These are phyloP conservation scores for Melanerpes aurifrons DNA, from an alignment of 2,113 vertebrate species.

Conservation along the genomic window DNA sequence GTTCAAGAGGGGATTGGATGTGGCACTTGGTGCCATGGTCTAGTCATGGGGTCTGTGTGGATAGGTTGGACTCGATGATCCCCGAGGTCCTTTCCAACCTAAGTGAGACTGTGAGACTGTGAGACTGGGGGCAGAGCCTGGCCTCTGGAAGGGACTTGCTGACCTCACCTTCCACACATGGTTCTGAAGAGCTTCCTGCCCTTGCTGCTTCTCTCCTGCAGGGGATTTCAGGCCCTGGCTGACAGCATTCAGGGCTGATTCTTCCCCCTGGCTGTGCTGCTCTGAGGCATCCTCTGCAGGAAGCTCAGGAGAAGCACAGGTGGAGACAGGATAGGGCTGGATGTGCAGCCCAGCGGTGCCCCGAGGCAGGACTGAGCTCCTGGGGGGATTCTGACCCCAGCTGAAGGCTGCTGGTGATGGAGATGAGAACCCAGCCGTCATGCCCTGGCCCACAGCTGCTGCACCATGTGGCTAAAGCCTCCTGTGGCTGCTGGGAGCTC, in stretches of 20 bases:
- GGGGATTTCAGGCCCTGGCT: not conserved
- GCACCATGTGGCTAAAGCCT: not conserved
- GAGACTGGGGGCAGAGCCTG: not conserved
- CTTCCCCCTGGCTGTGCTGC: not conserved
- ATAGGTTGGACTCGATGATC: no score
- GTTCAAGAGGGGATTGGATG: no score
- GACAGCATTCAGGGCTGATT: not conserved
- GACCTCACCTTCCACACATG: not conserved
- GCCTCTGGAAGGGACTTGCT: not conserved
- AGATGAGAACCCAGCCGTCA: not conserved
- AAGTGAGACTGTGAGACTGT: no score
- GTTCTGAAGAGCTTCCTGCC: not conserved
- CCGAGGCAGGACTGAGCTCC: not conserved
- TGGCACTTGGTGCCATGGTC: no score
- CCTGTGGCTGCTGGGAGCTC: not conserved
- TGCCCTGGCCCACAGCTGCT: not conserved
- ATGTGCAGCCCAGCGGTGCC: not conserved
- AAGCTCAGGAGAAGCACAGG: not conserved
- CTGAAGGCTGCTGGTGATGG: not conserved
- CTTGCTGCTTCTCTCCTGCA: slow-evolving; percentile 6
- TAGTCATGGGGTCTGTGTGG: no score
- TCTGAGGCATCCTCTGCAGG: not conserved
- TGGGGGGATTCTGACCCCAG: not conserved
- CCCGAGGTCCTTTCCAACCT: no score
- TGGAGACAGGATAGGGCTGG: not conserved